phyloP scores from a whole-genome alignment of 35 echinoderm and acorn worm genomes.

The Diadema setosum region DNA sequence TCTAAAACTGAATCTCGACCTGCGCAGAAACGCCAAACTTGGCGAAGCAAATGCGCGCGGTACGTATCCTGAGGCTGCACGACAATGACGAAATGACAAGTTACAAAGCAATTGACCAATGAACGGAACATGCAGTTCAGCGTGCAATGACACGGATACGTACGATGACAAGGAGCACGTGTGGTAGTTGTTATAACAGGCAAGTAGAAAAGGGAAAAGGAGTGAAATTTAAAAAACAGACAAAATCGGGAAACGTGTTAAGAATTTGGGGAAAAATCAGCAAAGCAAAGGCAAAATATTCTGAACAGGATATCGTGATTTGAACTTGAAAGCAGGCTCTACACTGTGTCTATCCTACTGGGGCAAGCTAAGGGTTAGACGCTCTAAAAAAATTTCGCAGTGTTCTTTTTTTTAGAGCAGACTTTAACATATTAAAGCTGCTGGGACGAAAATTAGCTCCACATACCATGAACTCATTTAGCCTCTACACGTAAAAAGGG shows the following conservation, averaged over 20 bases:
- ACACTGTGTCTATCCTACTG: no score
- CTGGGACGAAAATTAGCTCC: no score
- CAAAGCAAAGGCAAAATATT: neutral
- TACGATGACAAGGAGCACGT: neutral
- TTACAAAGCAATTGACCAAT: neutral
- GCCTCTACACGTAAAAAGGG: no score
- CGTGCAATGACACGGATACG: neutral
- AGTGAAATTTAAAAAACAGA: neutral
- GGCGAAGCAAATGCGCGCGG: slow-evolving; percentile 4
- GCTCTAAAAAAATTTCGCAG: no score
- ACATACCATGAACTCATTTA: no score
- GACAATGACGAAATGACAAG: neutral
- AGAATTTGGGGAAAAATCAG: neutral
- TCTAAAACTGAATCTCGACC: neutral
- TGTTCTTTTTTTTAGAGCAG: no score
- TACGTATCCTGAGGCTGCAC: neutral
- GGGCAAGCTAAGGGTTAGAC: no score
- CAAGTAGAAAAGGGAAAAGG: neutral
- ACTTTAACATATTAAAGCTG: no score
- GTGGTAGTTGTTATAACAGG: neutral
- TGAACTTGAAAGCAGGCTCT: no score
- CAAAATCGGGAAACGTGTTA: slow-evolving; percentile 5
- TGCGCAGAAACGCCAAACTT: neutral
- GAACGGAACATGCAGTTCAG: neutral
- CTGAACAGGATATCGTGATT: no score